A percentile compares a stretch with the other conserved stretches of the same genome.
phyloP scores from a whole-genome alignment of 2,113 vertebrate species.

The Synchiropus splendidus region DNA sequence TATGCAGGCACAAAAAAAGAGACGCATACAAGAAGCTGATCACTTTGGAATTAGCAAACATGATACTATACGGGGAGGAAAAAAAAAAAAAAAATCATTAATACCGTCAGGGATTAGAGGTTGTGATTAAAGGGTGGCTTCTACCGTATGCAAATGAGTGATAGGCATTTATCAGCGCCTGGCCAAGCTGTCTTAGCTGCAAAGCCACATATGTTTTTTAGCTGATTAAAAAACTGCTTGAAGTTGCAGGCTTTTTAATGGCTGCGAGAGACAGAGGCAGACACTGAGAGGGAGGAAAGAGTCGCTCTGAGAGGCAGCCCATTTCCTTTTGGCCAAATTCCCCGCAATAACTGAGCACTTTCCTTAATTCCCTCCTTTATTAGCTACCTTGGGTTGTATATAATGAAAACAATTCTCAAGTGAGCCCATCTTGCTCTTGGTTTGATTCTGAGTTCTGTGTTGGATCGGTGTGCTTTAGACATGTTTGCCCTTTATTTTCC shows the following conservation, averaged over 20 bases:
- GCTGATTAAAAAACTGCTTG: conserved; percentile 99
- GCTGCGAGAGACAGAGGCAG: conserved; percentile 36
- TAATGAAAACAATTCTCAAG: conserved; percentile 75
- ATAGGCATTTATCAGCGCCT: conserved; percentile 99
- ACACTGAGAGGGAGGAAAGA: conserved; percentile 29
- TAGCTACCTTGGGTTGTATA: conserved; percentile 64
- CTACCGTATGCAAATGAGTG: conserved; percentile 99
- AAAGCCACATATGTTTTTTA: conserved; percentile 99
- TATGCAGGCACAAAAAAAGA: conserved; percentile 99
- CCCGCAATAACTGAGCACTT: conserved; percentile 73
- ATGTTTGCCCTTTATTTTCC: conserved; percentile 1
- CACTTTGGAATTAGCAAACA: conserved; percentile 99
- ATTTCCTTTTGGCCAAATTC: conserved; percentile 92
- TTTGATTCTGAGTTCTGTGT: conserved; percentile 46
- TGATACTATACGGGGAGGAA: conserved; percentile 90
- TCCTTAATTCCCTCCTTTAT: conserved; percentile 73
- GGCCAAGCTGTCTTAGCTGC: conserved; percentile 98
- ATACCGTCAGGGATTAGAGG: conserved; percentile 99
- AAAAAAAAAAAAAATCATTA: conserved; percentile 87
- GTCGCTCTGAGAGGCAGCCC: conserved; percentile 71
- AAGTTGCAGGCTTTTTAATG: conserved; percentile 82
- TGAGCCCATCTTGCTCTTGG: conserved; percentile 54
- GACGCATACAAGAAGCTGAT: conserved; percentile 99
- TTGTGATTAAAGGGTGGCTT: conserved; percentile 99
- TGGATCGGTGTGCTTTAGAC: conserved; percentile 31